Percentiles rank a stretch among this genome's conserved stretches.
Evolutionary conservation across 2,113 vertebrate species (phyloP).

Genomic region (Sceloporus undulatus): DNA sequence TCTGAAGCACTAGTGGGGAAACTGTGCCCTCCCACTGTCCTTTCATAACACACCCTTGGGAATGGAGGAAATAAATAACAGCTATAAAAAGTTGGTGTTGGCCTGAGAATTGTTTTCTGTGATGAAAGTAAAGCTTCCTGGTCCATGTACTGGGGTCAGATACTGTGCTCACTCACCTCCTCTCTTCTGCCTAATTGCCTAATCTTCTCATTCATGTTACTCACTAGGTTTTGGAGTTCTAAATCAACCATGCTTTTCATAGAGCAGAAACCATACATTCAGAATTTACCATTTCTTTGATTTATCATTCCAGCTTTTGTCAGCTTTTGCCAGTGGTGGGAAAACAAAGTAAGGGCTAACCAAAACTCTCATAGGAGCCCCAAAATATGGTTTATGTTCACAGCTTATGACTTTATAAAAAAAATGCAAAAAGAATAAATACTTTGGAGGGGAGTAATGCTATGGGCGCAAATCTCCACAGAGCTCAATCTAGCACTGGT

Average conservation of each 20-base stretch:
- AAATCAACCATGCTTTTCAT: neutral
- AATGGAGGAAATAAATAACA: slow-evolving; percentile 26
- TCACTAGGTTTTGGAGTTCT: neutral
- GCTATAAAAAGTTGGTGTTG: neutral
- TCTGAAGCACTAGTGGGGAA: neutral
- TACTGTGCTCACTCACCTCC: neutral
- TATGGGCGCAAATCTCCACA: too few species aligned
- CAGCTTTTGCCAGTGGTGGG: neutral
- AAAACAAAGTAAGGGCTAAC: too few species aligned
- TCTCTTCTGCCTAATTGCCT: neutral
- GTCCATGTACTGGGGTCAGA: neutral
- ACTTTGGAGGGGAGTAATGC: too few species aligned
- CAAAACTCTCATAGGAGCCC: too few species aligned
- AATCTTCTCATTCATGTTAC: neutral
- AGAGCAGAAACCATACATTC: neutral
- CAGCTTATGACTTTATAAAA: too few species aligned
- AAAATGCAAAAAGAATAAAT: too few species aligned
- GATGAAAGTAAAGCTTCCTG: neutral
- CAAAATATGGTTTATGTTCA: too few species aligned
- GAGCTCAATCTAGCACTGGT: neutral
- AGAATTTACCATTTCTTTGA: neutral
- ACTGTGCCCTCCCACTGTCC: neutral
- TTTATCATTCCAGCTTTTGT: neutral
- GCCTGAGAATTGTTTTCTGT: neutral
- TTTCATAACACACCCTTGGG: neutral